phyloP scores from a whole-genome alignment of 2,888 invertebrate genomes.

The Plusia festucae region DNA sequence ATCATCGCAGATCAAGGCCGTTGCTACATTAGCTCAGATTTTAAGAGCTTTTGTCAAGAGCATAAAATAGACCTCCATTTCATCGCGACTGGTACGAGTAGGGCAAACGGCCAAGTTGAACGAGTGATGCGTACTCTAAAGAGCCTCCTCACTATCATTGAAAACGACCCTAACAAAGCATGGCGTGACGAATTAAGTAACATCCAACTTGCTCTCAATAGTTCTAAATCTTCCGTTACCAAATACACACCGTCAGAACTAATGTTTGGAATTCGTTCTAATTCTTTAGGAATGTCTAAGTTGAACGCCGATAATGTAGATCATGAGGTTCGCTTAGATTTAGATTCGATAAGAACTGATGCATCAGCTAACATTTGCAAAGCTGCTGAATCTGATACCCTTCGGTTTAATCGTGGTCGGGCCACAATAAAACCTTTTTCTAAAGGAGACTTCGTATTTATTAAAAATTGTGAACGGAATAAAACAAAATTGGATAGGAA shows the following conservation, averaged over 20 bases:
- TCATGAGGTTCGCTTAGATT: no score
- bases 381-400: constrained; percentile 21
- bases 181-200: neutral
- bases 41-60: constrained; percentile 11
- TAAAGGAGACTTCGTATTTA: constrained; percentile 44
- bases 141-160: no score
- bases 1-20: neutral
- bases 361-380: constrained; percentile 27
- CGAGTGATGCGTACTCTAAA: no score
- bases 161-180: neutral
- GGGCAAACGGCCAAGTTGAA: no score
- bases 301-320: neutral
- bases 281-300: neutral
- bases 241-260: constrained; percentile 8
- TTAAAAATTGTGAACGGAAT: constrained; percentile 43
- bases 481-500: constrained; percentile 51
- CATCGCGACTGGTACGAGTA: no score
- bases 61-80: constrained; percentile 25
- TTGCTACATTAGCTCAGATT: neutral
- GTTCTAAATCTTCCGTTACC: constrained; percentile 8
- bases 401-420: constrained; percentile 35
- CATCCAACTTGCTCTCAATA: constrained; percentile 13
- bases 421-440: constrained; percentile 31
- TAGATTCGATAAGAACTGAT: neutral
- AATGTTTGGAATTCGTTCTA: neutral